Conservation (phyloP, 1,140 invertebrate genomes). For the Caenorhabditis latens region DNA sequence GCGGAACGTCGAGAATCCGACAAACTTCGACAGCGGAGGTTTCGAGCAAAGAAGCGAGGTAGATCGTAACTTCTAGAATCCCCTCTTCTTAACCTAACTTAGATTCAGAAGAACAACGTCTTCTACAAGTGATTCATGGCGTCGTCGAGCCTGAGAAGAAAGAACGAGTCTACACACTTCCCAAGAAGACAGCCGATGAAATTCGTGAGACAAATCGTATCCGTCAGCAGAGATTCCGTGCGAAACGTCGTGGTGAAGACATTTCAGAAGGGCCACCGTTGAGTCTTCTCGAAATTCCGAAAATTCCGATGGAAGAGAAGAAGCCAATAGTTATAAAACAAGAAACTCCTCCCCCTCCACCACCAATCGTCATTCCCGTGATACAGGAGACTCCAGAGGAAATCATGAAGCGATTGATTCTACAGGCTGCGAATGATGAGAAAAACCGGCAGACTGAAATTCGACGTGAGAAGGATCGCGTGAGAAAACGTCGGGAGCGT, state of each 20-base stretch:
- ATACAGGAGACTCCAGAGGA: neutral
- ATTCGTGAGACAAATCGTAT: constrained; percentile 22
- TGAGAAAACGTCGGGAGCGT: neutral
- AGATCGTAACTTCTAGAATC: neutral
- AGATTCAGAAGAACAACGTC: constrained; percentile 22
- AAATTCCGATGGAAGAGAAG: neutral
- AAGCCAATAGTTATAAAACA: neutral
- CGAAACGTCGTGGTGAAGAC: neutral
- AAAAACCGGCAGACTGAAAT: constrained; percentile 26
- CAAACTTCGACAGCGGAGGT: constrained; percentile 17
- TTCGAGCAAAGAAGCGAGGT: constrained; percentile 42
- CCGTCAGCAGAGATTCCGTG: constrained; percentile 27
- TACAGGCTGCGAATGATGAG: neutral
- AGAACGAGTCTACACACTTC: neutral
- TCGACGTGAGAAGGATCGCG: constrained; percentile 32
- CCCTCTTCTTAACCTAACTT: neutral
- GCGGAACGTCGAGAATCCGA: constrained; percentile 23
- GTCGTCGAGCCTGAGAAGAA: neutral
- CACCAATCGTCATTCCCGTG: neutral
- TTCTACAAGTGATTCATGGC: neutral
- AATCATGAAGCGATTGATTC: neutral
- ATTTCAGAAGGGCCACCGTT: neutral
- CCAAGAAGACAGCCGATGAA: constrained; percentile 14
- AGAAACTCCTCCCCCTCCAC: neutral
- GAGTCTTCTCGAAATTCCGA: neutral